Evolutionary conservation across 2,797 vertebrate genomes (phyloP), one percentile per base, ranked within the genome.

Genomic region (Chromis chromis): DNA sequence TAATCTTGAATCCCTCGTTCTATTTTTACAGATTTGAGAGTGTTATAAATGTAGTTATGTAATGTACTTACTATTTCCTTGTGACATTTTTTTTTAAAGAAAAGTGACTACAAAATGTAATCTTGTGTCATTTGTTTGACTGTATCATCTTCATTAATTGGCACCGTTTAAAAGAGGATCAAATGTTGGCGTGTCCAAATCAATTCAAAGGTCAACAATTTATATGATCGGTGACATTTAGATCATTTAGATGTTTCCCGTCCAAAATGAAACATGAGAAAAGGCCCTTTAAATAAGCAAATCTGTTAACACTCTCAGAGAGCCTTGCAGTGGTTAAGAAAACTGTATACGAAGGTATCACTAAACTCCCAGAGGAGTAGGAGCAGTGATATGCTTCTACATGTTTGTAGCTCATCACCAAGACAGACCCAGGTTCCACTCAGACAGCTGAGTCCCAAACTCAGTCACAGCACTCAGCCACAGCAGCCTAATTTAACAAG

Each of bases 401-500:
- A 74, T 84, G 76, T 88, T 70, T 68, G 13, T 67, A 78, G 78
- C 89, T 91, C 85, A 91, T 92, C 92, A 88, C 59, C 65, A 78
- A 76, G 65, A 84, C 64, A 82, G 79, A 83, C 68, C 69, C 53
- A 21, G 80, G 85, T 85, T 79, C 84, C 85, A 84, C 82, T 88
- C 78, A 86, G 78, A 89, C 93, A 93, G 89, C 92, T 92, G 93
- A 86, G 91, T 88, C 91, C 84, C 86, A 78, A 82, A 79, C 86
- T 89, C 83, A 87, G 89, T 89, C 85, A 88, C 82, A 88, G 85
- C 83, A 81, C 85, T 92, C 87, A 90, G 86, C 79, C 77, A 81
- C 86, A 68, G 83, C 74, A 84, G 78, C 83, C 89, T 93, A 90
- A 93, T 93, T 93, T 91, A 90, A 92, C 83, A 79, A 91, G 93